Percentiles rank a stretch among this genome's conserved stretches.
These are phyloP conservation scores for Glyphotaelius pellucidus DNA, from an alignment of 2,888 invertebrate genomes.

Conservation along the genomic window DNA sequence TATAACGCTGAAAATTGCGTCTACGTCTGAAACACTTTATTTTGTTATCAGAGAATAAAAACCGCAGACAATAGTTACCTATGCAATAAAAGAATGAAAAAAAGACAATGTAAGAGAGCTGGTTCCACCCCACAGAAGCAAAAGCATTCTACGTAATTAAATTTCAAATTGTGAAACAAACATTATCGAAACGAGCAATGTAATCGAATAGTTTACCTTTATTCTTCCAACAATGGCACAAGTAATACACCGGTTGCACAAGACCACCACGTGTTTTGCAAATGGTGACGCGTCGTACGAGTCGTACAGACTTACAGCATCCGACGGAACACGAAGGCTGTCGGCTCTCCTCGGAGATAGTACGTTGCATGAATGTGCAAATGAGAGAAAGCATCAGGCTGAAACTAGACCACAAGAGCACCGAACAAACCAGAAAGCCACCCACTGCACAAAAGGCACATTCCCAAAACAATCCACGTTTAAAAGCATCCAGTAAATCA, in stretches of 20 bases:
- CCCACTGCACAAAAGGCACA: neutral
- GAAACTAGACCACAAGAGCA: neutral
- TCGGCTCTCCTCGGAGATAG: slow-evolving; percentile 7
- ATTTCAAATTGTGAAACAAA: neutral
- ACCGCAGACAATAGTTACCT: neutral
- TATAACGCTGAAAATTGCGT: neutral
- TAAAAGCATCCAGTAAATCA: neutral
- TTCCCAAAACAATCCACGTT: neutral
- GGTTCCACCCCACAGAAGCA: neutral
- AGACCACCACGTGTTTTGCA: neutral
- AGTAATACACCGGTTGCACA: neutral
- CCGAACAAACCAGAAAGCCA: neutral
- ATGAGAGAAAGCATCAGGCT: slow-evolving; percentile 10
- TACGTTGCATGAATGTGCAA: neutral
- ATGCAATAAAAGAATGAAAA: neutral
- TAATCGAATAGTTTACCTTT: neutral
- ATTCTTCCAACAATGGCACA: neutral
- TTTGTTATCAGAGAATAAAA: neutral
- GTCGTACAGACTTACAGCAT: neutral
- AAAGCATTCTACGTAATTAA: neutral
- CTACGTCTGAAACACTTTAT: neutral
- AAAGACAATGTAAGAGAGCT: neutral
- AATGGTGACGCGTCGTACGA: slow-evolving; percentile 5
- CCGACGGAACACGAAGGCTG: slow-evolving; percentile 2
- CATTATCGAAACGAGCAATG: neutral